A percentile compares a stretch with the other conserved stretches of the same genome.
Conservation (phyloP, 2,797 vertebrate species). For the Tadarida brasiliensis region DNA sequence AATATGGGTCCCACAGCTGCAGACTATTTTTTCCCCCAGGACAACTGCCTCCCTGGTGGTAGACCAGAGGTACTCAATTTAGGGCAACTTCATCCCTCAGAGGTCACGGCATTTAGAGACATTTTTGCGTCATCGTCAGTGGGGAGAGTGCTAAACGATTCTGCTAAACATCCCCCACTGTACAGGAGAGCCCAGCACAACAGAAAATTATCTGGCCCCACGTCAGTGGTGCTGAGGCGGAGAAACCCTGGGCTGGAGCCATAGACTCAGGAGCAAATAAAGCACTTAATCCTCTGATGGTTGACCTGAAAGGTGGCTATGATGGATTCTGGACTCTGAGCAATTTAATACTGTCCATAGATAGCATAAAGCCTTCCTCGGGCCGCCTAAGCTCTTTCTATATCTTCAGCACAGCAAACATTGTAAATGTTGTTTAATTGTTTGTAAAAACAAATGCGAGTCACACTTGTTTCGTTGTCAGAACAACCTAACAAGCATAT, state of each 20-base stretch:
- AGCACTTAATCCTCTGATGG: slow-evolving; percentile 18
- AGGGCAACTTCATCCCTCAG: not conserved
- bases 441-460: slow-evolving; percentile 11
- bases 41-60: accelerated
- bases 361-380: slow-evolving; percentile 17
- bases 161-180: not conserved
- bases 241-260: not conserved
- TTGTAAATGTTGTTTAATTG: not conserved
- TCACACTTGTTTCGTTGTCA: not conserved
- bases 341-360: slow-evolving; percentile 33
- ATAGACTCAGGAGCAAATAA: not conserved
- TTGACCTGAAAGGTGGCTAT: not conserved
- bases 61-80: not conserved
- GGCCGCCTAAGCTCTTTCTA: not conserved
- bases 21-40: accelerated
- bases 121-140: not conserved
- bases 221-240: not conserved
- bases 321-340: slow-evolving; percentile 1
- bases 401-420: not conserved
- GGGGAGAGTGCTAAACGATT: not conserved
- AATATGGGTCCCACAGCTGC: not conserved
- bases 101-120: not conserved
- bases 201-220: not conserved
- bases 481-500: not conserved
- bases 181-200: not conserved